These are phyloP conservation scores for Drosophila pseudoananassae DNA, from an alignment of 1,140 invertebrate genomes.

Conservation along the genomic window DNA sequence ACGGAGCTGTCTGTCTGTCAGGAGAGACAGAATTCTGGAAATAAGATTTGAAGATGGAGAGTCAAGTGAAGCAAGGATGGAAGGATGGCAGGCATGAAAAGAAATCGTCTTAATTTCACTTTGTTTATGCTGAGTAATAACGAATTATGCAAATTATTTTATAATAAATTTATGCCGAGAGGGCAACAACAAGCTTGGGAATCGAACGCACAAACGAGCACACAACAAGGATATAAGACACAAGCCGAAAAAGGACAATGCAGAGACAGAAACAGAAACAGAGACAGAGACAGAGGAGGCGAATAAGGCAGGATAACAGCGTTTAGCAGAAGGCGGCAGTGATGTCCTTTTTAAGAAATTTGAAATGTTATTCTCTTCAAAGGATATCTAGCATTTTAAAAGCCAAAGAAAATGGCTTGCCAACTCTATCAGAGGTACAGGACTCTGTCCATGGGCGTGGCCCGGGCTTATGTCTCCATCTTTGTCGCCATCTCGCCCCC, in stretches of 20 bases:
- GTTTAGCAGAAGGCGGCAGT: slow-evolving; percentile 70
- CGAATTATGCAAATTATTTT: slow-evolving; percentile 83
- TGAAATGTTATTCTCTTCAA: not conserved
- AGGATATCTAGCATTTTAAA: not conserved
- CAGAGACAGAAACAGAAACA: slow-evolving; percentile 7
- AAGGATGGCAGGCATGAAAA: slow-evolving; percentile 51
- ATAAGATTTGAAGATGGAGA: not conserved
- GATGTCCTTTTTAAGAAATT: slow-evolving; percentile 20
- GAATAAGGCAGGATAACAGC: slow-evolving; percentile 70
- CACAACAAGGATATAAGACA: slow-evolving; percentile 68
- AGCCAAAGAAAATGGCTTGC: not conserved
- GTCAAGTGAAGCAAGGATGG: not conserved
- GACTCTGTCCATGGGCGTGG: slow-evolving; percentile 21
- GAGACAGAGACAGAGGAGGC: slow-evolving; percentile 14
- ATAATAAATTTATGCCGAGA: slow-evolving; percentile 81
- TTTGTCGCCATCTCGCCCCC: slow-evolving; percentile 16
- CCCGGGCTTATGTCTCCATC: slow-evolving; percentile 27
- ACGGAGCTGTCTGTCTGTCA: slow-evolving; percentile 17
- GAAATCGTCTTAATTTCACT: slow-evolving; percentile 82
- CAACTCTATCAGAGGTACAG: not conserved
- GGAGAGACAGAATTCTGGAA: not conserved
- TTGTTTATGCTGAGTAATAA: slow-evolving; percentile 83
- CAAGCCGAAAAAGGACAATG: slow-evolving; percentile 34
- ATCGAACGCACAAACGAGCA: slow-evolving; percentile 75
- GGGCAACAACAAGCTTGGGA: slow-evolving; percentile 33